phyloP scores from a whole-genome alignment of 2,888 invertebrate species.

The Phragmatobia fuliginosa region DNA sequence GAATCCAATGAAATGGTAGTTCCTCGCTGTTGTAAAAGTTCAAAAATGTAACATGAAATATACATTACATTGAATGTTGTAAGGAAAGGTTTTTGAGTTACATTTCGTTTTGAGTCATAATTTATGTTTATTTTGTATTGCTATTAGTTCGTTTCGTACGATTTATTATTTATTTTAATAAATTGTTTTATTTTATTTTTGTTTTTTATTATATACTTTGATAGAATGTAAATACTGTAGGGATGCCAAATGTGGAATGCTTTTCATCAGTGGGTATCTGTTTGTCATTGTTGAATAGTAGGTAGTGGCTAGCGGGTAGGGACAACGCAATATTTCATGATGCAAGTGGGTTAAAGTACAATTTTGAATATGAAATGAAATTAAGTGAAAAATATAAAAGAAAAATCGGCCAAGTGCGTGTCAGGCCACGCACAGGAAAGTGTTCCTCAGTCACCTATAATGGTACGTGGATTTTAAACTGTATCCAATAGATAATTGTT shows the following conservation, averaged over 20 bases:
- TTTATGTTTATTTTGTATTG: slow-evolving; percentile 68
- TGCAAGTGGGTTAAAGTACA: background rate
- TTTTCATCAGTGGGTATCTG: background rate
- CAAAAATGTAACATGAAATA: slow-evolving; percentile 27
- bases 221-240: background rate
- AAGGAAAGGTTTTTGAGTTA: slow-evolving; percentile 53
- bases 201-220: slow-evolving; percentile 29
- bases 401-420: no score
- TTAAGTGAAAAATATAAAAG: background rate
- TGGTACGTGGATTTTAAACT: no score
- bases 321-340: background rate
- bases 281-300: background rate
- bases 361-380: background rate
- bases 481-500: no score
- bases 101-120: slow-evolving; percentile 65
- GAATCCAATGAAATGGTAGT: slow-evolving; percentile 46
- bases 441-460: no score
- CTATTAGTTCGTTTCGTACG: slow-evolving; percentile 68
- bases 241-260: background rate
- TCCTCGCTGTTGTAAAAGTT: slow-evolving; percentile 21
- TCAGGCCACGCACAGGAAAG: no score
- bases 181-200: slow-evolving; percentile 64
- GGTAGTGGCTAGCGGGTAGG: background rate
- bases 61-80: slow-evolving; percentile 36
- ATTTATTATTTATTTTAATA: slow-evolving; percentile 68